phyloP scores from a whole-genome alignment of 2,113 vertebrate genomes.

The Aramus guarauna region DNA sequence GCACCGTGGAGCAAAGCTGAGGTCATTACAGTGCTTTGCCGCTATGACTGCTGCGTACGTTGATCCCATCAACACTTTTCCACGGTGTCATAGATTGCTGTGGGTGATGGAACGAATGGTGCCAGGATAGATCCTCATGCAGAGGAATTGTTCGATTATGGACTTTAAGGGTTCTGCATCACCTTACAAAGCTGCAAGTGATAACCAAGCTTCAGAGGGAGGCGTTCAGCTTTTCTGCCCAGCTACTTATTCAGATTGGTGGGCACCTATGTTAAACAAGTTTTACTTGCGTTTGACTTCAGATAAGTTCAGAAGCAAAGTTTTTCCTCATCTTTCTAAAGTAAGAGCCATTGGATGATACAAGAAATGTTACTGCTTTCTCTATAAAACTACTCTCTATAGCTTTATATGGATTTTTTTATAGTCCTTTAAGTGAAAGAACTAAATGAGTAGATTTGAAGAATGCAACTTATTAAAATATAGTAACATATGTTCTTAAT shows the following conservation, averaged over 20 bases:
- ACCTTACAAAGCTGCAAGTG: not conserved
- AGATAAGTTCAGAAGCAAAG: not conserved
- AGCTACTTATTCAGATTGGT: not conserved
- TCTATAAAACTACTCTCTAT: not conserved
- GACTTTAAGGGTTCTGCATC: not conserved
- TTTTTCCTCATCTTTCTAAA: not conserved
- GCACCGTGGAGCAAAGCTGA: not conserved
- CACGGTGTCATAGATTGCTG: rapidly evolving
- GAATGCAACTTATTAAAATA: not conserved
- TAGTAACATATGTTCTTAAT: not conserved
- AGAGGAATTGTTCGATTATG: rapidly evolving
- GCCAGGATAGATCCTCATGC: not conserved
- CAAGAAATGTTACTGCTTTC: not conserved
- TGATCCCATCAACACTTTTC: not conserved
- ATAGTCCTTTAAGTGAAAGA: not conserved
- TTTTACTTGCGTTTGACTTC: not conserved
- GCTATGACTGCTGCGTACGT: rapidly evolving
- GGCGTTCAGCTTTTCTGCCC: not conserved
- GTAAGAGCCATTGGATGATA: not conserved
- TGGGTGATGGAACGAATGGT: too few species aligned
- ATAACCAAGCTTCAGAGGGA: not conserved
- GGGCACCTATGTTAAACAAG: too few species aligned
- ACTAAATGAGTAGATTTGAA: not conserved
- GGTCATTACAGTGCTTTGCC: not conserved
- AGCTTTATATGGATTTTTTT: not conserved